These are phyloP conservation scores for Lamellibrachia satsuma DNA, from an alignment of 2,888 invertebrate species.

Conservation along the genomic window DNA sequence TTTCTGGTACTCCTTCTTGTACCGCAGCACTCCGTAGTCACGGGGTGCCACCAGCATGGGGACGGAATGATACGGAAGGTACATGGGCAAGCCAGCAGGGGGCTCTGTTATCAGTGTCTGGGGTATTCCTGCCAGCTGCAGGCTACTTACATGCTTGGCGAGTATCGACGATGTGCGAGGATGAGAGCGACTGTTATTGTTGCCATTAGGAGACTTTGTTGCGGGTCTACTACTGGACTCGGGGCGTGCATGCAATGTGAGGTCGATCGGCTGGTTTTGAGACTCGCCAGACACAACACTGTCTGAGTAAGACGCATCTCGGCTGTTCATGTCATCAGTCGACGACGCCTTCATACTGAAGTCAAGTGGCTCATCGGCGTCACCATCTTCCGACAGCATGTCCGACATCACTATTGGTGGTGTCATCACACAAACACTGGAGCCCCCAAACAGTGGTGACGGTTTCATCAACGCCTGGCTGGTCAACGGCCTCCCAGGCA, in stretches of 20 bases:
- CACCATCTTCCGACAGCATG: neutral
- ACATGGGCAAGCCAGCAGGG: neutral
- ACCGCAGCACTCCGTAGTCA: conserved; percentile 32
- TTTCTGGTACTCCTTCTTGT: conserved; percentile 34
- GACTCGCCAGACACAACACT: neutral
- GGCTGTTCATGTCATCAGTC: neutral
- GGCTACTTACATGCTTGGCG: neutral
- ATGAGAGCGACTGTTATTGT: neutral
- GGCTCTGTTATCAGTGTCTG: neutral
- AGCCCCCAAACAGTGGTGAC: neutral
- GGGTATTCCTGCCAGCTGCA: neutral
- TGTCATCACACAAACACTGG: neutral
- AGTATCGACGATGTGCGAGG: neutral
- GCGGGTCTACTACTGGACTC: neutral
- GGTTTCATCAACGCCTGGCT: neutral
- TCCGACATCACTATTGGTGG: neutral
- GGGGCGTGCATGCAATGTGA: conserved; percentile 41
- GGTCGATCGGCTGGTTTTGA: conserved; percentile 53
- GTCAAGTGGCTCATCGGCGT: conserved; percentile 52
- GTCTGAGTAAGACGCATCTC: neutral
- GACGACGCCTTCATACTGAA: conserved; percentile 50
- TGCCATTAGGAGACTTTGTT: neutral
- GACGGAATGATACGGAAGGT: neutral
- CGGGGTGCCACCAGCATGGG: conserved; percentile 22
- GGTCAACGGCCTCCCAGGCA: neutral